Base-by-base conservation (phyloP, 2,888 invertebrate species). In the Ametastegia equiseti region DNA sequence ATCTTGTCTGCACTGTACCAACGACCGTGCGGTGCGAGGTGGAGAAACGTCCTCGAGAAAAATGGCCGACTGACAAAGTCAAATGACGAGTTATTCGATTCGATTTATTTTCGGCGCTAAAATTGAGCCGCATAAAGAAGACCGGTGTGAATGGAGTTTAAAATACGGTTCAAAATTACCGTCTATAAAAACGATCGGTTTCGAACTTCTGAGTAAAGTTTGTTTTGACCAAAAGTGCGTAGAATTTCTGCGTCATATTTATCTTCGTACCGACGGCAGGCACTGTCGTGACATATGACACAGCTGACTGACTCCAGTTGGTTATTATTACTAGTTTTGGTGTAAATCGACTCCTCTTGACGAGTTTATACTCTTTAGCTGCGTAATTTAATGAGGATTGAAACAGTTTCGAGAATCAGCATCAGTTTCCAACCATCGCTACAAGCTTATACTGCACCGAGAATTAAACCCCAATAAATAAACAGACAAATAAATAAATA, bases 1-100 rank as follows among this genome's bases (percentile, higher is more conserved):
- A 90, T 90, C 83, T 86, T 89, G 78, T 60, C 82, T 83, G 69
- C 63, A 82, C 82, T 82, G 81, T 83, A 73, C 60, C 23, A n/a
- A n/a, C 30, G 75, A 36, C 36, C 71, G 71, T 71, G 23, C 42
- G n/a, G 71, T 45, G 36, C 54, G 50, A 33, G 50, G 50, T 54
- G 54, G 33, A 30, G 6, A n/a, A 54, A 54, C 45, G 54, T 78
- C 27, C 63, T 39, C 60, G 33, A 54, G 6, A 39, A 78, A 78
- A 78, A 78, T 78, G 78, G 78, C 78, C 33, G 63, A 78, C 78
- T 23, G 27, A 33, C 0, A 0, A 7, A 27, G 39, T 60, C 78
- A 78, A 78, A 27, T 42, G 11, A 6, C 1, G 0, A 39, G n/a
- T 9, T 54, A 4, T 54, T 75, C 36, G 23, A 33, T 15, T 45